A percentile compares a stretch with the other conserved stretches of the same genome.
Evolutionary conservation across 2,113 vertebrate species (phyloP).

Genomic region (Seriola aureovittata): DNA sequence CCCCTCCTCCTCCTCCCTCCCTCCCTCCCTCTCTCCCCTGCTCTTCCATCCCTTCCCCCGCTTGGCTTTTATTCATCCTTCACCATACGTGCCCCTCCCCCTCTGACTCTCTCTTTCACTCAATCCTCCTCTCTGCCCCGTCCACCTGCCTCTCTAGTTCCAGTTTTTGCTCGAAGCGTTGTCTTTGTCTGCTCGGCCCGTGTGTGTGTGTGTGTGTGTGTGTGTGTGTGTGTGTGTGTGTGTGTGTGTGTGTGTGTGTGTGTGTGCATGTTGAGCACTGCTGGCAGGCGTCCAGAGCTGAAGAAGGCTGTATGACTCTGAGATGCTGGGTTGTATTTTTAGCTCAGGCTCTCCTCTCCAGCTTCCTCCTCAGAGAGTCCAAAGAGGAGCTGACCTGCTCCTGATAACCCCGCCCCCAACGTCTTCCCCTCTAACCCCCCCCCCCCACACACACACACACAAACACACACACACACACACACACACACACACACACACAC

Average conservation of each 20-base stretch:
- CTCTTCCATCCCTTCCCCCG: slow-evolving; percentile 25
- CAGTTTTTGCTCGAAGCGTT: slow-evolving; percentile 56
- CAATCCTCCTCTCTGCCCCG: slow-evolving; percentile 60
- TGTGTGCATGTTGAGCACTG: slow-evolving; percentile 24
- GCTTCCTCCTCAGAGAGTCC: slow-evolving; percentile 43
- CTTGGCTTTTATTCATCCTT: slow-evolving; percentile 64
- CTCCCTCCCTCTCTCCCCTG: neutral
- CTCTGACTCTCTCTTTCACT: slow-evolving; percentile 61
- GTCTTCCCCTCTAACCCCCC: neutral
- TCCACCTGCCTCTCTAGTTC: slow-evolving; percentile 65
- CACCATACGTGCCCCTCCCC: slow-evolving; percentile 39
- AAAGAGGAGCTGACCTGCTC: slow-evolving; percentile 28
- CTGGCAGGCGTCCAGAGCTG: slow-evolving; percentile 41
- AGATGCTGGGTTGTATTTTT: slow-evolving; percentile 66
- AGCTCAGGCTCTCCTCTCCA: slow-evolving; percentile 39
- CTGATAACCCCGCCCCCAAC: neutral
- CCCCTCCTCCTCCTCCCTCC: neutral
- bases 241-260: slow-evolving; percentile 40
- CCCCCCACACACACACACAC: neutral
- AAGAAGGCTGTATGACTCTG: slow-evolving; percentile 27
- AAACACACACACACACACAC: neutral
- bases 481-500: neutral
- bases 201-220: slow-evolving; percentile 27
- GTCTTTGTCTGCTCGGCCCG: slow-evolving; percentile 69
- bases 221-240: slow-evolving; percentile 20